Evolutionary conservation across 2,888 invertebrate genomes (phyloP).

Genomic region (Tetramorium bicarinatum): DNA sequence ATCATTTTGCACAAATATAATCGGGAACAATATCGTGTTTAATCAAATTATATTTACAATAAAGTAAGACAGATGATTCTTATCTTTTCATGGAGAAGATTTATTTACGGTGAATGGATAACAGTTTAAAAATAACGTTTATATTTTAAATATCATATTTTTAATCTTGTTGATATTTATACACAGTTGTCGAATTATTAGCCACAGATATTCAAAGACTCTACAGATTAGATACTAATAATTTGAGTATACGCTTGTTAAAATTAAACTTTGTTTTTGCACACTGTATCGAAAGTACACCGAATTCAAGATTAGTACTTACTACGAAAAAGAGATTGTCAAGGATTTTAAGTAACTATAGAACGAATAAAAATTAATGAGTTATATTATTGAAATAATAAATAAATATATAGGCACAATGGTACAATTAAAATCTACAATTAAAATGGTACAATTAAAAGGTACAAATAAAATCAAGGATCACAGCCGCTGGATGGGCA

Average conservation of each 20-base stretch:
- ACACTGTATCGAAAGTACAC: background rate
- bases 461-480: slow-evolving; percentile 20
- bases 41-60: background rate
- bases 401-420: slow-evolving; percentile 42
- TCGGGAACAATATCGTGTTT: background rate
- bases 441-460: too few relatives aligned
- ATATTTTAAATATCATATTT: background rate
- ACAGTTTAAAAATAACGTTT: background rate
- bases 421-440: too few relatives aligned
- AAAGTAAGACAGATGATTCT: background rate
- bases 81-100: background rate
- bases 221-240: background rate
- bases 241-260: background rate
- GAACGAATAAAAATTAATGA: slow-evolving; percentile 16
- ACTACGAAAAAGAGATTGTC: background rate
- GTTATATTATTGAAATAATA: slow-evolving; percentile 36
- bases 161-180: background rate
- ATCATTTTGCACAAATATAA: slow-evolving; percentile 5
- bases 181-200: background rate
- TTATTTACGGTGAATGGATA: background rate
- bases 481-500: slow-evolving; percentile 21
- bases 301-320: background rate
- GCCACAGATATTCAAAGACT: background rate
- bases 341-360: background rate
- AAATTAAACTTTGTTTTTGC: background rate